Percentiles rank a stretch among this genome's conserved stretches.
Conservation (phyloP, 2,113 vertebrate genomes). For the Danionella cerebrum region DNA sequence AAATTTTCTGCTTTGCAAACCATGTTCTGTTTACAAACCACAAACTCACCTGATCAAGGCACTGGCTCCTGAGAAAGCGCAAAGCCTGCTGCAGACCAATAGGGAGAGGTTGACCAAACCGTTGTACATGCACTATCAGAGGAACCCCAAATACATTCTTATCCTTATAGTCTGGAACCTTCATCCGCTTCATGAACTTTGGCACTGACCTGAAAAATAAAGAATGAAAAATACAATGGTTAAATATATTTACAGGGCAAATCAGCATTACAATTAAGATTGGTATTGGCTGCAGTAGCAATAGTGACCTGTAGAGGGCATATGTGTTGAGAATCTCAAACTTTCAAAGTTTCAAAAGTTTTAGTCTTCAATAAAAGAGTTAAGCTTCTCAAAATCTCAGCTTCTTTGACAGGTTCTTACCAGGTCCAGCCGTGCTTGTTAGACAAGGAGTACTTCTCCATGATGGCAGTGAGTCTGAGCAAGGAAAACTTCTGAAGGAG, state of each 20-base stretch:
- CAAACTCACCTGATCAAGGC: constrained; percentile 85
- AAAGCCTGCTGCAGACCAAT: constrained; percentile 91
- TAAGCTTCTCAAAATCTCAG: neutral
- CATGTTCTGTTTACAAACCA: too few relatives aligned
- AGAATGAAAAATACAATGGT: constrained; percentile 15
- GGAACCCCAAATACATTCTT: constrained; percentile 96
- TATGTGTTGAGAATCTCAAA: neutral
- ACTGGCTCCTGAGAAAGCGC: constrained; percentile 81
- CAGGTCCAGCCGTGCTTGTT: constrained; percentile 97
- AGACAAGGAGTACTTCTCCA: constrained; percentile 94
- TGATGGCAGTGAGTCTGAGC: constrained; percentile 90
- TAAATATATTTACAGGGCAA: neutral
- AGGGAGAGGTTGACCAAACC: constrained; percentile 89
- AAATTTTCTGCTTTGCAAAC: too few relatives aligned
- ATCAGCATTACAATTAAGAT: neutral
- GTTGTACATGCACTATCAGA: constrained; percentile 90
- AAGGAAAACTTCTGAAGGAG: constrained; percentile 91
- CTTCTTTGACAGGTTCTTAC: constrained; percentile 57
- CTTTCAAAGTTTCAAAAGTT: neutral
- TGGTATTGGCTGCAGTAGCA: neutral
- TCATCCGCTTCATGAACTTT: constrained; percentile 98
- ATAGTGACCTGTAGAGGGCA: neutral
- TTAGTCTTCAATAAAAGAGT: neutral
- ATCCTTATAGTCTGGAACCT: constrained; percentile 94
- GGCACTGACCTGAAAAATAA: constrained; percentile 81